Percentiles rank a stretch among this genome's conserved stretches.
Conservation (phyloP, 2,888 invertebrate species). For the Aspidiotus destructor region DNA sequence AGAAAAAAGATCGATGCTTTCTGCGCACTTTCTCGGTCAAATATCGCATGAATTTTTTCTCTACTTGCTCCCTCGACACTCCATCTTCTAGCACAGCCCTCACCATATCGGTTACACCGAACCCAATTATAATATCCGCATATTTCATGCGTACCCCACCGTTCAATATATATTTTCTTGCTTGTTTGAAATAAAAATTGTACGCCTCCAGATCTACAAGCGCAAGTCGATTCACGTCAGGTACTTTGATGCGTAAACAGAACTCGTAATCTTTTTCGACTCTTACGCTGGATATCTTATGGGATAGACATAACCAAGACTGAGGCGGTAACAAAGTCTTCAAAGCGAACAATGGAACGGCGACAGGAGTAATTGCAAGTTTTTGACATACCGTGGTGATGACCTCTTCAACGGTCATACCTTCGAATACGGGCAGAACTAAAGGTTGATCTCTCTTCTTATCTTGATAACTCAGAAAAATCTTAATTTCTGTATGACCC, state of each 20-base stretch:
- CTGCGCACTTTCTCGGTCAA: conserved; percentile 69
- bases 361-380: conserved; percentile 63
- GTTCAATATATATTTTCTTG: conserved; percentile 66
- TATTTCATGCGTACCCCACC: conserved; percentile 68
- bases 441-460: background rate
- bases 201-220: conserved; percentile 64
- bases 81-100: conserved; percentile 69
- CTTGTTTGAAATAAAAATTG: conserved; percentile 78
- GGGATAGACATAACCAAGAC: conserved; percentile 55
- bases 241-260: conserved; percentile 68
- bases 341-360: conserved; percentile 67
- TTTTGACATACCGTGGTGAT: conserved; percentile 60
- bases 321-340: conserved; percentile 48
- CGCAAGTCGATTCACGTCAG: conserved; percentile 52
- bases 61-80: conserved; percentile 55
- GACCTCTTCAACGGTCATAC: conserved; percentile 58
- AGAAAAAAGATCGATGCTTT: conserved; percentile 55
- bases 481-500: too few relatives aligned
- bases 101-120: conserved; percentile 80
- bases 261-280: conserved; percentile 55
- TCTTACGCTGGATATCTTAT: conserved; percentile 48
- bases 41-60: conserved; percentile 70
- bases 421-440: background rate
- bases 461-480: too few relatives aligned
- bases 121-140: conserved; percentile 66